phyloP scores from a whole-genome alignment of 2,888 invertebrate genomes.

The Drosophila subsilvestris region DNA sequence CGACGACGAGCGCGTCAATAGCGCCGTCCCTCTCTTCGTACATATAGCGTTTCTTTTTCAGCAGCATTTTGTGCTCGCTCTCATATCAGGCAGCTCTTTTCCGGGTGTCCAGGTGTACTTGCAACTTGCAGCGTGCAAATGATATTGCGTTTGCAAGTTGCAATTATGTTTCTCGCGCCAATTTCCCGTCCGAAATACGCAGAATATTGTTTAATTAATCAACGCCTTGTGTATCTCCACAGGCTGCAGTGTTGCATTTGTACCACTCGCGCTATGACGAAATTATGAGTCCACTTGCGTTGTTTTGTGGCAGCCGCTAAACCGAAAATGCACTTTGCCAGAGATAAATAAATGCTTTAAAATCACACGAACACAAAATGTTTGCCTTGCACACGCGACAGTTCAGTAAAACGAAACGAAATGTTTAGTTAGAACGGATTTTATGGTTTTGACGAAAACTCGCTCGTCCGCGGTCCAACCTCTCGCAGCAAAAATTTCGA shows the following conservation, averaged over 20 bases:
- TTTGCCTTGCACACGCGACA: slow-evolving; percentile 1
- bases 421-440: neutral
- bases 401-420: no score
- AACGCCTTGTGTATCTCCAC: neutral
- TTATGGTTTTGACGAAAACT: no score
- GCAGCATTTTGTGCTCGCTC: slow-evolving; percentile 75
- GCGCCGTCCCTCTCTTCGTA: slow-evolving; percentile 77
- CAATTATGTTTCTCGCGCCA: neutral
- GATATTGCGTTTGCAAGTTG: neutral
- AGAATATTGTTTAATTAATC: no score
- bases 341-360: neutral
- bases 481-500: no score
- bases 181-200: neutral
- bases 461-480: no score
- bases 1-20: slow-evolving; percentile 63
- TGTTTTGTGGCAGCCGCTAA: slow-evolving; percentile 1
- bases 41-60: slow-evolving; percentile 82
- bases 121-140: slow-evolving; percentile 15
- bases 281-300: slow-evolving; percentile 5
- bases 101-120: slow-evolving; percentile 15
- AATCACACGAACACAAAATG: neutral
- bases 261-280: neutral
- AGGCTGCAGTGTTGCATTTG: neutral
- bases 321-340: slow-evolving; percentile 26
- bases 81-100: slow-evolving; percentile 32